These are phyloP conservation scores for Podarcis raffonei DNA, from an alignment of 2,113 vertebrate species.

Conservation along the genomic window DNA sequence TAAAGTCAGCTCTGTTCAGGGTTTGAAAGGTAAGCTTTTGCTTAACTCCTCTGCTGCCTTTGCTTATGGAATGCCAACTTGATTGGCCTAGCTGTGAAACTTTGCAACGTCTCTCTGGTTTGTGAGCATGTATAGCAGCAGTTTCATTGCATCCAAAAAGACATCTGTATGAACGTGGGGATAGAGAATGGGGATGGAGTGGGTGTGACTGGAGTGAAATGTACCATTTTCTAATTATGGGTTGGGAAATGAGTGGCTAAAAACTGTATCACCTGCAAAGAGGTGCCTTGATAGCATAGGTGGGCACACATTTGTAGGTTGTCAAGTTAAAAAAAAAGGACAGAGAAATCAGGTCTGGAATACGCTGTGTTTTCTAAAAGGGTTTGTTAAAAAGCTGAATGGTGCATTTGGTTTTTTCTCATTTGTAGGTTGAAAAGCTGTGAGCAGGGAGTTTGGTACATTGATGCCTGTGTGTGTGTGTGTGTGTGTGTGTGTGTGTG, in stretches of 20 bases:
- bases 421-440: slow-evolving; percentile 52
- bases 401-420: background rate
- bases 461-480: slow-evolving; percentile 17
- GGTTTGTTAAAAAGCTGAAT: slow-evolving; percentile 19
- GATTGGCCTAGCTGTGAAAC: slow-evolving; percentile 78
- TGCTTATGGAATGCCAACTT: slow-evolving; percentile 60
- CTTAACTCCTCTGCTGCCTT: slow-evolving; percentile 74
- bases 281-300: slow-evolving; percentile 53
- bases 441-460: slow-evolving; percentile 46
- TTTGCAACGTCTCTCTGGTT: slow-evolving; percentile 65
- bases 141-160: slow-evolving; percentile 57
- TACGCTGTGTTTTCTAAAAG: slow-evolving; percentile 51
- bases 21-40: slow-evolving; percentile 81
- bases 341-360: slow-evolving; percentile 52
- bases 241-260: slow-evolving; percentile 60
- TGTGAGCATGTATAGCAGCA: slow-evolving; percentile 65
- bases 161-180: slow-evolving; percentile 44
- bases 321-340: slow-evolving; percentile 20
- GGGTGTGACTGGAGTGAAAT: slow-evolving; percentile 47
- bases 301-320: background rate
- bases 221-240: slow-evolving; percentile 52
- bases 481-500: background rate
- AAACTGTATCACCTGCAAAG: slow-evolving; percentile 51
- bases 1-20: slow-evolving; percentile 74
- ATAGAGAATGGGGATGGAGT: slow-evolving; percentile 29